phyloP scores from a whole-genome alignment of 2,113 vertebrate species.

The Lamprotornis superbus region DNA sequence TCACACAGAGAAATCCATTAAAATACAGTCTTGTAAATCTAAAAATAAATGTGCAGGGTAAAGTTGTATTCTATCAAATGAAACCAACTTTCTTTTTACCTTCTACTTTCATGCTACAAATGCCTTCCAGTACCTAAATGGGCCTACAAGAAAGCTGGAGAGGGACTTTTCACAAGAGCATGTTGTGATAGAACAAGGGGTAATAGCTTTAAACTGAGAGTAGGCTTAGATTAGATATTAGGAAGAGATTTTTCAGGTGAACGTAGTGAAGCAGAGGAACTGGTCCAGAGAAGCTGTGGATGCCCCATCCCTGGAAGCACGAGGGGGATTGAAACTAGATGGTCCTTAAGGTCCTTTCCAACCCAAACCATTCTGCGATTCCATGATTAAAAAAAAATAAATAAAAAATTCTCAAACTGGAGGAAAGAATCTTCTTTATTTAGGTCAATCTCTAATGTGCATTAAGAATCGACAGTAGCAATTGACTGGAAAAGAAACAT shows the following conservation, averaged over 20 bases:
- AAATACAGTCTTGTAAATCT: neutral
- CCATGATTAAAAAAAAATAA: no score
- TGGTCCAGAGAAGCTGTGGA: neutral
- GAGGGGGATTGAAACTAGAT: neutral
- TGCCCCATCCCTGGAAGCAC: neutral
- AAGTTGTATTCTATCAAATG: neutral
- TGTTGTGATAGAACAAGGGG: neutral
- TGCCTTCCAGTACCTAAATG: neutral
- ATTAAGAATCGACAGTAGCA: neutral
- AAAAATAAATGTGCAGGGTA: neutral
- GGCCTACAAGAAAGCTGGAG: neutral
- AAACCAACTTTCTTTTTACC: neutral
- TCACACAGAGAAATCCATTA: neutral
- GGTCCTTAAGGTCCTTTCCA: neutral
- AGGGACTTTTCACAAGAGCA: neutral
- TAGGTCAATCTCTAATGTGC: neutral
- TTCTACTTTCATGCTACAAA: neutral
- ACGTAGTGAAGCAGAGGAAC: neutral
- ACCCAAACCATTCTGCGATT: neutral
- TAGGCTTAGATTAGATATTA: neutral
- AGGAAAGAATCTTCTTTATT: neutral
- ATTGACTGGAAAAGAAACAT: neutral
- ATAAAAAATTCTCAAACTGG: neutral
- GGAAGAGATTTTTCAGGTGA: neutral
- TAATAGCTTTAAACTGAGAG: neutral